These are phyloP conservation scores for Drosophila willistoni DNA, from an alignment of 1,140 invertebrate species.

Conservation along the genomic window DNA sequence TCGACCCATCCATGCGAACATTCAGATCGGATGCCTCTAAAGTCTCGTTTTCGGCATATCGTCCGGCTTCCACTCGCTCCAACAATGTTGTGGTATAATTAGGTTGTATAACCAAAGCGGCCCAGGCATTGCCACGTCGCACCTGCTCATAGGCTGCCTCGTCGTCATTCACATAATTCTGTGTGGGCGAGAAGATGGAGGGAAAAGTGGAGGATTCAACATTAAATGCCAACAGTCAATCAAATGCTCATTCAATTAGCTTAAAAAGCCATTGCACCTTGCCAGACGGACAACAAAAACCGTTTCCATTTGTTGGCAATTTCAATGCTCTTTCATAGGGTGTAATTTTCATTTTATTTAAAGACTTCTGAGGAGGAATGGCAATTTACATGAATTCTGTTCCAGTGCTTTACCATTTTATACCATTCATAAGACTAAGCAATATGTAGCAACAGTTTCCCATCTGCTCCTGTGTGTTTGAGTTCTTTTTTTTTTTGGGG, in stretches of 20 bases:
- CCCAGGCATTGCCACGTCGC: conserved; percentile 90
- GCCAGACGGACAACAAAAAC: conserved; percentile 25
- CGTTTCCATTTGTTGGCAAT: not conserved
- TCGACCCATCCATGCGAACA: conserved; percentile 95
- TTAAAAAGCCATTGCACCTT: conserved; percentile 62
- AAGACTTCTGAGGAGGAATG: no score
- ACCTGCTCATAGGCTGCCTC: conserved; percentile 88
- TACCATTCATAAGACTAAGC: no score
- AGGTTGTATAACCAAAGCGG: conserved; percentile 90
- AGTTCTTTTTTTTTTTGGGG: no score
- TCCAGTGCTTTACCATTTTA: no score
- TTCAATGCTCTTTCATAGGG: not conserved
- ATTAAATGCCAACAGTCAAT: conserved; percentile 50
- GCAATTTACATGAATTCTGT: no score
- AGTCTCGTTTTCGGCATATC: conserved; percentile 87
- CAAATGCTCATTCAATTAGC: conserved; percentile 69
- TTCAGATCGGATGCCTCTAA: conserved; percentile 89
- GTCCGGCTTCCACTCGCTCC: conserved; percentile 87
- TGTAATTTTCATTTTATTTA: not conserved
- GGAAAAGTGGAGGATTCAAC: not conserved
- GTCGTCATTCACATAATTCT: conserved; percentile 84
- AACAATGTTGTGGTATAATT: conserved; percentile 93
- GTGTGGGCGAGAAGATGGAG: not conserved
- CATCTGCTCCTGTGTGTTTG: no score
- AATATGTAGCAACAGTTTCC: no score